Evolutionary conservation across 2,797 vertebrate genomes (phyloP).

Genomic region (Neomorphus geoffroyi): DNA sequence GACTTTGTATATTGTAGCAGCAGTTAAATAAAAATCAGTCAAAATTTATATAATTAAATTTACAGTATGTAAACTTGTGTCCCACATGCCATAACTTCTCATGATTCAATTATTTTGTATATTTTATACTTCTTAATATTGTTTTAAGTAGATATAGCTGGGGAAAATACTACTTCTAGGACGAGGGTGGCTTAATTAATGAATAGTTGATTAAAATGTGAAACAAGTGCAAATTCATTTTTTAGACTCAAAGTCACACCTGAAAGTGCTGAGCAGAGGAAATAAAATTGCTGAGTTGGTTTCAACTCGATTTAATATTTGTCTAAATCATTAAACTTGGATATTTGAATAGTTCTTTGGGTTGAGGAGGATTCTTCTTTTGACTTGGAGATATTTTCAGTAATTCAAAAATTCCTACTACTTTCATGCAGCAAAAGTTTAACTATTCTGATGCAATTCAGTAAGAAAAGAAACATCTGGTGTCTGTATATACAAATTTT

Average conservation of each 20-base stretch:
- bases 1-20: not conserved
- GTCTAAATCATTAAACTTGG: not conserved
- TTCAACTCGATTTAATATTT: not conserved
- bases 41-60: no score
- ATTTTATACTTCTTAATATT: not conserved
- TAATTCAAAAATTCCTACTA: not conserved
- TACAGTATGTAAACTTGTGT: not conserved
- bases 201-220: not conserved
- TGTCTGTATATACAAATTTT: not conserved
- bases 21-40: not conserved
- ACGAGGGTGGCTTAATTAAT: not conserved
- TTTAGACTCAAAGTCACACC: not conserved
- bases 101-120: not conserved
- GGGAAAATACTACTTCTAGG: not conserved
- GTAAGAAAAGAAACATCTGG: not conserved
- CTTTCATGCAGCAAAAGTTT: not conserved
- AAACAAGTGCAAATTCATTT: not conserved
- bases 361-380: not conserved
- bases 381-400: not conserved
- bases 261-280: not conserved
- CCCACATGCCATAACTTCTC: not conserved
- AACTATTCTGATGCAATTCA: not conserved
- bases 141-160: not conserved
- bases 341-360: not conserved
- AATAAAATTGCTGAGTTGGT: not conserved